Evolutionary conservation across 1,140 invertebrate genomes (phyloP).

Genomic region (Pteromalus puparum): DNA sequence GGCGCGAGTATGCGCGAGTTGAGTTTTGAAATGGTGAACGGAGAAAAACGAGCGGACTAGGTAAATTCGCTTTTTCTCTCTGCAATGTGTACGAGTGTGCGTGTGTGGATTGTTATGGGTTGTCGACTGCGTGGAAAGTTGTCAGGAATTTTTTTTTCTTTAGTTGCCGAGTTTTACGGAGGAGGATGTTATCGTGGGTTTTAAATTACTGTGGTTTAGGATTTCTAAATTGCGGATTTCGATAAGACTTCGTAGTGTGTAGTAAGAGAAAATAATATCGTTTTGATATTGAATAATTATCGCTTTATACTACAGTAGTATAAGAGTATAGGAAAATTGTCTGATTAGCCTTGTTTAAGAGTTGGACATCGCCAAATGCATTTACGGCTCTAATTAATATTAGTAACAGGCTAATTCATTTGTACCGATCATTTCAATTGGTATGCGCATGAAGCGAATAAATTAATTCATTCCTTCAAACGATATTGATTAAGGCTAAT

Average conservation of each 20-base stretch:
- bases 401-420: not conserved
- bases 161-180: not conserved
- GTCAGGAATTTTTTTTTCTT: not conserved
- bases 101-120: not conserved
- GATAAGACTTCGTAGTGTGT: too few relatives aligned
- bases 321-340: too few relatives aligned
- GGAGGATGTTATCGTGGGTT: not conserved
- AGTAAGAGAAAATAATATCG: too few relatives aligned
- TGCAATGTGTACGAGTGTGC: not conserved
- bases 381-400: not conserved
- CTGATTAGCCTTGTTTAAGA: not conserved
- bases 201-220: too few relatives aligned
- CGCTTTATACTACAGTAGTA: too few relatives aligned
- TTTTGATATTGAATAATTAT: too few relatives aligned
- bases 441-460: not conserved
- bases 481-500: conserved; percentile 1
- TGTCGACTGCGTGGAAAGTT: too few relatives aligned
- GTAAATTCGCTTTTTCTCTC: not conserved
- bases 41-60: not conserved
- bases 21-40: conserved; percentile 21
- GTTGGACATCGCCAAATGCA: not conserved
- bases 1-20: not conserved
- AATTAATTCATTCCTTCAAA: conserved; percentile 1
- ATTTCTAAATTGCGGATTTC: too few relatives aligned
- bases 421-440: not conserved